Percentiles rank a stretch among this genome's conserved stretches.
Conservation (phyloP, 2,113 vertebrate genomes). For the Diadophis punctatus region DNA sequence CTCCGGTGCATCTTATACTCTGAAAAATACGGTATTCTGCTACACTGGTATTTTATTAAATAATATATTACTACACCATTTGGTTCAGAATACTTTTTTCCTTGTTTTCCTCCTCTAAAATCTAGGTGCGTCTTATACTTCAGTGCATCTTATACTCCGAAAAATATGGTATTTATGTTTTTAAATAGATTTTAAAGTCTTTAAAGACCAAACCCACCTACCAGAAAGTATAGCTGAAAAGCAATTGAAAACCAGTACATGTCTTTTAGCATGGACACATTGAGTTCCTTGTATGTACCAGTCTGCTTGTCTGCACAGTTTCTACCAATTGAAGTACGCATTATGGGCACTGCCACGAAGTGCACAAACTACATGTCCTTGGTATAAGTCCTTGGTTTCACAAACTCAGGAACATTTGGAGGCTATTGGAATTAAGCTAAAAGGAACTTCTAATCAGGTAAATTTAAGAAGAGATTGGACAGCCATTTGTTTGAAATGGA, state of each 20-base stretch:
- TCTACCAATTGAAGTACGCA: neutral
- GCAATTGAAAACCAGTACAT: neutral
- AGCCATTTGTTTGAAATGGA: too few species aligned
- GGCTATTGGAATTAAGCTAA: neutral
- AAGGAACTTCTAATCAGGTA: neutral
- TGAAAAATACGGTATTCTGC: too few species aligned
- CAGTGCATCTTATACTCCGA: too few species aligned
- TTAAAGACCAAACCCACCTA: neutral
- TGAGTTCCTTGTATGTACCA: neutral
- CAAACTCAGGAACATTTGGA: neutral
- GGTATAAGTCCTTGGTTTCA: neutral
- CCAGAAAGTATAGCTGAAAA: neutral
- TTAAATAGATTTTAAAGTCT: neutral
- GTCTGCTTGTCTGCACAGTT: neutral
- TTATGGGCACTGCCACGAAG: neutral
- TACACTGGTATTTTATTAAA: too few species aligned
- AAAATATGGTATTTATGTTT: too few species aligned
- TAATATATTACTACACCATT: too few species aligned
- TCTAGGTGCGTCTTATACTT: too few species aligned
- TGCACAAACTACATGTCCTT: neutral
- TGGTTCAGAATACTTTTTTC: too few species aligned
- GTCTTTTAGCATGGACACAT: neutral
- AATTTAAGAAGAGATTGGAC: neutral
- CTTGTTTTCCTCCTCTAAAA: too few species aligned
- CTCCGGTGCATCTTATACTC: too few species aligned